These are phyloP conservation scores for Pogonognathellus flavescens DNA, from an alignment of 1,140 invertebrate species.

Conservation along the genomic window DNA sequence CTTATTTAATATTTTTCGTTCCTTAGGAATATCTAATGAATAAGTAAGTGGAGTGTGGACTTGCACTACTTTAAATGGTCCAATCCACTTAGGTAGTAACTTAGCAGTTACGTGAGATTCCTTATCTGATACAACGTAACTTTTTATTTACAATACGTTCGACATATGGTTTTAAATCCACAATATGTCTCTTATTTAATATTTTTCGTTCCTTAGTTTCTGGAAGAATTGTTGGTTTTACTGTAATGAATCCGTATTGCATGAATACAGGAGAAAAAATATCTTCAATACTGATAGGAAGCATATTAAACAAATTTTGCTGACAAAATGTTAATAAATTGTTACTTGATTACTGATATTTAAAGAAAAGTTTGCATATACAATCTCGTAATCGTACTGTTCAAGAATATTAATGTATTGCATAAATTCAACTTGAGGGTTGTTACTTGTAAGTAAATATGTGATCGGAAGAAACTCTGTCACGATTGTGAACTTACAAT, in stretches of 20 bases:
- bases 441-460: too few relatives aligned
- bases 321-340: too few relatives aligned
- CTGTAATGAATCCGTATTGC: background rate
- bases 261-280: background rate
- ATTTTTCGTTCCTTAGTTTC: constrained; percentile 13
- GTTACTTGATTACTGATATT: too few relatives aligned
- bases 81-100: background rate
- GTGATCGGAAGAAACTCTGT: too few relatives aligned
- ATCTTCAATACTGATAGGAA: background rate
- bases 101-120: background rate
- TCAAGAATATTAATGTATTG: too few relatives aligned
- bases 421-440: too few relatives aligned
- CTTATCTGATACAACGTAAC: background rate
- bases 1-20: background rate
- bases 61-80: background rate
- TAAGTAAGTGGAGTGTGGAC: background rate
- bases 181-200: background rate
- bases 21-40: background rate
- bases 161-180: constrained; percentile 47
- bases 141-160: constrained; percentile 28
- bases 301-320: too few relatives aligned
- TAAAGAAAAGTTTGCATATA: too few relatives aligned
- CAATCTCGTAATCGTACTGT: too few relatives aligned
- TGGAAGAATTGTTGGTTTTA: background rate
- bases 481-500: too few relatives aligned